phyloP scores from a whole-genome alignment of 2,888 invertebrate genomes.

The Eristalinus aeneus region DNA sequence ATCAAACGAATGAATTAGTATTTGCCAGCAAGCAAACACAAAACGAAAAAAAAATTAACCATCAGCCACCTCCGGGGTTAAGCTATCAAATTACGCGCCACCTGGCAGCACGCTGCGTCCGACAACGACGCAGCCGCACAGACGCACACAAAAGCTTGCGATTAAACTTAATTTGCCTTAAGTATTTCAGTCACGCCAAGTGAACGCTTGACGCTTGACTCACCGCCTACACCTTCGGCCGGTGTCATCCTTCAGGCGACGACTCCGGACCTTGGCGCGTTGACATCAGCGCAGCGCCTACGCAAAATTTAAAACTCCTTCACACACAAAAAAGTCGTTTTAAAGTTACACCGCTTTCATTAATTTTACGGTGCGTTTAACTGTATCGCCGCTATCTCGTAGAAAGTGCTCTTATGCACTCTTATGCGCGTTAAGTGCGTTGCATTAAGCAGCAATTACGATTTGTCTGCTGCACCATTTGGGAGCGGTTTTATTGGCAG shows the following conservation, averaged over 20 bases:
- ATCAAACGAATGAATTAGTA: conserved; percentile 50
- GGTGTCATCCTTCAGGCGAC: background rate
- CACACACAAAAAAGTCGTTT: too few species aligned
- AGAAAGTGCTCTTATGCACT: background rate
- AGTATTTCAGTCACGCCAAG: conserved; percentile 41
- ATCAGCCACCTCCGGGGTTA: conserved; percentile 11
- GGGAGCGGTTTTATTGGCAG: background rate
- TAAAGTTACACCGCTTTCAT: background rate
- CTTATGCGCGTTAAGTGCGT: background rate
- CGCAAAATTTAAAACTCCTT: background rate
- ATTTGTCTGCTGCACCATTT: background rate
- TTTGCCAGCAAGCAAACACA: conserved; percentile 9
- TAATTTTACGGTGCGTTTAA: background rate
- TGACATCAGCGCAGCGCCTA: background rate
- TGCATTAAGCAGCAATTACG: background rate
- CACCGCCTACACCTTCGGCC: background rate
- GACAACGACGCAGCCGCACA: background rate
- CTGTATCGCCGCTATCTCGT: background rate
- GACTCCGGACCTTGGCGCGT: background rate
- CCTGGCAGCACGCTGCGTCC: background rate
- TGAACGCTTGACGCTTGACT: background rate
- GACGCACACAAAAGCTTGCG: conserved; percentile 10
- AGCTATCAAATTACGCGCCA: conserved; percentile 37
- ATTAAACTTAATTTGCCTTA: conserved; percentile 11
- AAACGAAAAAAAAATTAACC: background rate